Evolutionary conservation across 1,140 invertebrate species (phyloP).

Genomic region (Drosophila kurseongensis): DNA sequence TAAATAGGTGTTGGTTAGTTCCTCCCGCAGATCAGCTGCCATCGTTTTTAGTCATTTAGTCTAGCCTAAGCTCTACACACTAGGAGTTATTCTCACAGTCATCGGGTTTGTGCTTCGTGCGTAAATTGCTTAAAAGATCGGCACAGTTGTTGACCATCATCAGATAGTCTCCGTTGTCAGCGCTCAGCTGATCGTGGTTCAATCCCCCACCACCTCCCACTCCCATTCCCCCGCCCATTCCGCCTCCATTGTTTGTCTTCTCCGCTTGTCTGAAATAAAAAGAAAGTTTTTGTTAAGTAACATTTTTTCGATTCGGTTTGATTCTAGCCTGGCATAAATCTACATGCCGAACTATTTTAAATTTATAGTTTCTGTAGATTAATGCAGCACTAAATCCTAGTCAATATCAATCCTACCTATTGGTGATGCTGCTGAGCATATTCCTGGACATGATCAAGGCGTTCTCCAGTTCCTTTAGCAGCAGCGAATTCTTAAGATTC

Average conservation of each 20-base stretch:
- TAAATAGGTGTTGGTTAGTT: conserved; percentile 72
- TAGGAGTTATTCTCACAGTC: conserved; percentile 85
- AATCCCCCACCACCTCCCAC: conserved; percentile 35
- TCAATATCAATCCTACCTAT: conserved; percentile 58
- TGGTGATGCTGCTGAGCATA: conserved; percentile 84
- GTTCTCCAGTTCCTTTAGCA: conserved; percentile 85
- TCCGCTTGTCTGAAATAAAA: conserved; percentile 64
- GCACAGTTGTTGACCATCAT: conserved; percentile 85
- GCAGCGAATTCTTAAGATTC: conserved; percentile 78
- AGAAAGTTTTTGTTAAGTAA: neutral
- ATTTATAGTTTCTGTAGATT: neutral
- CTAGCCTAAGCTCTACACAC: conserved; percentile 76
- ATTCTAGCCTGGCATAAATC: neutral
- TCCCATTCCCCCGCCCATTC: conserved; percentile 22
- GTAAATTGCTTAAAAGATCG: conserved; percentile 84
- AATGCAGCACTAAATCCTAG: neutral
- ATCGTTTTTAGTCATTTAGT: conserved; percentile 47
- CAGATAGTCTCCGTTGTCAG: conserved; percentile 83
- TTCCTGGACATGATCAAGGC: conserved; percentile 85
- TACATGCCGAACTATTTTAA: neutral
- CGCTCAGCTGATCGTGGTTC: conserved; percentile 54
- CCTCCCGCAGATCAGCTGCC: conserved; percentile 33
- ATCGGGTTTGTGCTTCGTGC: conserved; percentile 84
- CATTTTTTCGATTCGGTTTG: neutral
- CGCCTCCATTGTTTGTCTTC: conserved; percentile 62